Percentiles rank a stretch among this genome's conserved stretches.
Conservation (phyloP, 2,113 vertebrate genomes). For the Menura novaehollandiae region DNA sequence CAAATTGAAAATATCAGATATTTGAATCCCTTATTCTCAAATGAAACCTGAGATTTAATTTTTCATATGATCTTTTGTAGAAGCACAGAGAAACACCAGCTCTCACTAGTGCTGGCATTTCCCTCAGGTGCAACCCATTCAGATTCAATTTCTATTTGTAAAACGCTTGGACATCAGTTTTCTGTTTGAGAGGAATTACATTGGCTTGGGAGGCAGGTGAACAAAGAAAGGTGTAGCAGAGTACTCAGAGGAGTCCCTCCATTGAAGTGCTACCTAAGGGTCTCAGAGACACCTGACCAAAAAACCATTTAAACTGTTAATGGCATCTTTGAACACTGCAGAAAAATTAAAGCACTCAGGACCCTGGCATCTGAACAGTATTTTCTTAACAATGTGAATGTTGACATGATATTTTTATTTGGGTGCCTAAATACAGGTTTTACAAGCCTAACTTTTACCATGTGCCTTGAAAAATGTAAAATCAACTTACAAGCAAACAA, state of each 20-base stretch:
- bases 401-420: neutral
- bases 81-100: neutral
- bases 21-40: neutral
- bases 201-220: neutral
- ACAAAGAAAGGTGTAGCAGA: neutral
- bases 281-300: neutral
- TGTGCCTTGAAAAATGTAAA: neutral
- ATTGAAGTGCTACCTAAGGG: neutral
- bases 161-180: neutral
- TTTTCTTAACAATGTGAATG: neutral
- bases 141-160: neutral
- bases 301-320: neutral
- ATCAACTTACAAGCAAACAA: neutral
- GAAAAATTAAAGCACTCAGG: neutral
- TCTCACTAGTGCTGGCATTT: neutral
- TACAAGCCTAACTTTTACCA: neutral
- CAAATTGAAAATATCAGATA: neutral
- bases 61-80: neutral
- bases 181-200: neutral
- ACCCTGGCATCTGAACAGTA: neutral
- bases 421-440: neutral
- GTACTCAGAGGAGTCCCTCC: neutral
- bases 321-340: accelerated
- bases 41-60: neutral
- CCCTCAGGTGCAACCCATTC: neutral